Conservation (phyloP, 2,888 invertebrate genomes). For the Epinotia demarniana region DNA sequence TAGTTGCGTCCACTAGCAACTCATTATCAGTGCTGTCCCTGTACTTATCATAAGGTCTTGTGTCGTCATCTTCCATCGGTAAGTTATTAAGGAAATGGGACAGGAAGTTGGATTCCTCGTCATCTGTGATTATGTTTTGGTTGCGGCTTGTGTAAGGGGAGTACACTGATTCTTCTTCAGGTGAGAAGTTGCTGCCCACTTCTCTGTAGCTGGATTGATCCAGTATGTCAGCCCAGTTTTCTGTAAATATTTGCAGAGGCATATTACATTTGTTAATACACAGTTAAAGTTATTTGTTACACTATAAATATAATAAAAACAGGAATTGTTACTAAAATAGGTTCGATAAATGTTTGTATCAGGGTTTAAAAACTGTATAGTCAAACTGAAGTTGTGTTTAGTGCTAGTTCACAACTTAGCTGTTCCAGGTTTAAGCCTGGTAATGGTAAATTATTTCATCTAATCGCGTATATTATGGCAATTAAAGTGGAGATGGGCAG, state of each 20-base stretch:
- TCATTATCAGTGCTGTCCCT: conserved; percentile 73
- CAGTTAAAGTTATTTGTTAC: neutral
- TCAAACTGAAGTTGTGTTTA: no score
- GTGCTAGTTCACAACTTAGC: no score
- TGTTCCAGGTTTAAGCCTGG: no score
- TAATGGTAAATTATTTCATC: no score
- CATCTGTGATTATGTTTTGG: conserved; percentile 67
- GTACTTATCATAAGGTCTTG: conserved; percentile 70
- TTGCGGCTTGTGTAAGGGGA: conserved; percentile 67
- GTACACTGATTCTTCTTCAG: conserved; percentile 75
- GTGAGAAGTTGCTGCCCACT: conserved; percentile 69
- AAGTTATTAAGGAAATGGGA: conserved; percentile 74
- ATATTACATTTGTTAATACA: neutral
- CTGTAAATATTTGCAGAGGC: conserved; percentile 59
- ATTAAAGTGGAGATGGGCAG: no score
- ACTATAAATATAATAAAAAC: no score
- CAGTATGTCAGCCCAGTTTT: conserved; percentile 80
- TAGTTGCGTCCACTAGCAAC: conserved; percentile 80
- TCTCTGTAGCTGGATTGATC: conserved; percentile 77
- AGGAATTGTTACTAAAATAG: no score
- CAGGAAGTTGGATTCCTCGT: conserved; percentile 72
- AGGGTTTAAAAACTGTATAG: no score
- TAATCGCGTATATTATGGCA: no score
- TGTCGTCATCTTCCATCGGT: conserved; percentile 73
- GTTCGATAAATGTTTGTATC: no score